phyloP scores from a whole-genome alignment of 2,888 invertebrate species.

The Cephonodes hylas region DNA sequence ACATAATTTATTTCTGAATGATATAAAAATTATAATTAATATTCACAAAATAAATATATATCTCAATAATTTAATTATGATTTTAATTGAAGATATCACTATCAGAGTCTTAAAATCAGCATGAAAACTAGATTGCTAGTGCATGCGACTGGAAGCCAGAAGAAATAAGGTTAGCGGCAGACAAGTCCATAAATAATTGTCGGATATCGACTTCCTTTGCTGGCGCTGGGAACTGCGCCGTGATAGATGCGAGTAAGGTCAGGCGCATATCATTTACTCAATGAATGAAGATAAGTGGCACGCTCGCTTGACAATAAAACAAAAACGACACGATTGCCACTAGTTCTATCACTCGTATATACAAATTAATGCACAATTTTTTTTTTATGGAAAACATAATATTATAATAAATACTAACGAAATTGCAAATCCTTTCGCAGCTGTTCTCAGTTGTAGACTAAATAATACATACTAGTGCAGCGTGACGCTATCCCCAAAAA shows the following conservation, averaged over 20 bases:
- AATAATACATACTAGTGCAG: too few relatives aligned
- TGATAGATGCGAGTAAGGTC: constrained; percentile 44
- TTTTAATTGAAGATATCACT: neutral
- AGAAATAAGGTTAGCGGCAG: constrained; percentile 45
- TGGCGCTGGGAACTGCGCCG: constrained; percentile 24
- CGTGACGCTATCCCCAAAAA: too few relatives aligned
- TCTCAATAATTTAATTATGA: too few relatives aligned
- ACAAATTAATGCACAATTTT: too few relatives aligned
- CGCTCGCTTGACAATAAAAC: neutral
- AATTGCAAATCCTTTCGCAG: too few relatives aligned
- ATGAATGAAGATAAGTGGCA: constrained; percentile 6
- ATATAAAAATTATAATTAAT: too few relatives aligned
- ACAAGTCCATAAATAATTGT: constrained; percentile 21
- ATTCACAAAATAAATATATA: too few relatives aligned
- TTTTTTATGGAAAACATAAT: too few relatives aligned
- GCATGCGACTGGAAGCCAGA: constrained; percentile 28
- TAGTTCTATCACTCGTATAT: neutral
- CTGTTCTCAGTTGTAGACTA: too few relatives aligned
- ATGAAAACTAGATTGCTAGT: constrained; percentile 16
- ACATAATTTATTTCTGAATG: too few relatives aligned
- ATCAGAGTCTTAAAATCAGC: neutral
- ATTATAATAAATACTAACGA: too few relatives aligned
- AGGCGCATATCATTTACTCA: constrained; percentile 43
- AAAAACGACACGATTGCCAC: neutral
- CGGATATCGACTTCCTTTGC: constrained; percentile 23